Percentiles rank a stretch among this genome's conserved stretches.
Conservation (phyloP, 1,140 invertebrate genomes). For the Platyura marginata region DNA sequence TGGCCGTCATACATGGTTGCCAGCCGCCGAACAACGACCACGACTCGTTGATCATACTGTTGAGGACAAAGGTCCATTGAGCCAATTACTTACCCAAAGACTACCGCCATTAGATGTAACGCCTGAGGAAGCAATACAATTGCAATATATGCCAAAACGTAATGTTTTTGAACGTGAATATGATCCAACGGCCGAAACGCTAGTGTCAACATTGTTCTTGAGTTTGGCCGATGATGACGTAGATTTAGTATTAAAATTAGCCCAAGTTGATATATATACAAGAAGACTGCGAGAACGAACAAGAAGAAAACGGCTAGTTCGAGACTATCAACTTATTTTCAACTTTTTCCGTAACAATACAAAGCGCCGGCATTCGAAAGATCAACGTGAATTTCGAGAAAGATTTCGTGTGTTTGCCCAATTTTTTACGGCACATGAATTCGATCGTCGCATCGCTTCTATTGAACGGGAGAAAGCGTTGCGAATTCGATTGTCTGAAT, state of each 20-base stretch:
- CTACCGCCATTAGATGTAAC: constrained; percentile 64
- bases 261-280: constrained; percentile 73
- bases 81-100: constrained; percentile 42
- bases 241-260: constrained; percentile 48
- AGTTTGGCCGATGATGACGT: constrained; percentile 76
- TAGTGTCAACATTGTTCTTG: constrained; percentile 63
- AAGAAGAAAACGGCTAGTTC: constrained; percentile 66
- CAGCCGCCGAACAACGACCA: constrained; percentile 40
- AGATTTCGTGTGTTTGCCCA: constrained; percentile 69
- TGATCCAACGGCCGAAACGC: constrained; percentile 77
- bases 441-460: constrained; percentile 55
- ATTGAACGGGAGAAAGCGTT: constrained; percentile 69
- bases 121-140: constrained; percentile 60
- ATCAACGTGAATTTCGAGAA: constrained; percentile 50
- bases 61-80: constrained; percentile 63
- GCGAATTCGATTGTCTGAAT: constrained; percentile 58
- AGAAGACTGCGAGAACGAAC: constrained; percentile 67
- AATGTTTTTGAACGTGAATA: constrained; percentile 94
- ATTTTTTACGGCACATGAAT: constrained; percentile 69
- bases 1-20: constrained; percentile 67
- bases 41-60: constrained; percentile 52
- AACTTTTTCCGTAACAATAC: constrained; percentile 46
- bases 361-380: constrained; percentile 21
- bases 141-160: constrained; percentile 92
- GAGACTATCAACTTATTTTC: constrained; percentile 69